phyloP scores from a whole-genome alignment of 1,140 invertebrate genomes.

The Araneus ventricosus region DNA sequence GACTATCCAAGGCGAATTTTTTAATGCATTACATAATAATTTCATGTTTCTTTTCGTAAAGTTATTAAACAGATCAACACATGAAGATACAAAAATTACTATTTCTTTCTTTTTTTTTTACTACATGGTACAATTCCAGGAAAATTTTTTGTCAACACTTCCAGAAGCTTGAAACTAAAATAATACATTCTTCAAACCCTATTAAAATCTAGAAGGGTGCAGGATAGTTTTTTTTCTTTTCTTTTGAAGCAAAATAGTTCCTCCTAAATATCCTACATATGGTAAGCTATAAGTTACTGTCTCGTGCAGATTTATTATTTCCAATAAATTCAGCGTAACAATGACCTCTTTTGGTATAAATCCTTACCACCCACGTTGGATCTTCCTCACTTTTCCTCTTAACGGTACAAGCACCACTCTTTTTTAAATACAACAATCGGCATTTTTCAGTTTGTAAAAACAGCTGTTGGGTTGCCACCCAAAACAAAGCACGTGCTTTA shows the following conservation, averaged over 20 bases:
- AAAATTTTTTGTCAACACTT: no score
- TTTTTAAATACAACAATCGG: slow-evolving; percentile 19
- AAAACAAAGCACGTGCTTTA: slow-evolving; percentile 37
- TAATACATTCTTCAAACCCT: no score
- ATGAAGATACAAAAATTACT: no score
- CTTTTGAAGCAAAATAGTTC: not conserved
- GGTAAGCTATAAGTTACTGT: not conserved
- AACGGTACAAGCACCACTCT: not conserved
- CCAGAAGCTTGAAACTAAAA: no score
- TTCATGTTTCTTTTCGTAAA: no score
- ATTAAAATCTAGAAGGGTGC: no score
- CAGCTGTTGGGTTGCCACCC: slow-evolving; percentile 32
- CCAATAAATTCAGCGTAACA: slow-evolving; percentile 1
- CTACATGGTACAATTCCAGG: no score
- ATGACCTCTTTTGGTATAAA: not conserved
- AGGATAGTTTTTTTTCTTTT: not conserved
- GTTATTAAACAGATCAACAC: no score
- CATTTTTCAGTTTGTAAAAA: slow-evolving; percentile 25
- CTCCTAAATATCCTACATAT: not conserved
- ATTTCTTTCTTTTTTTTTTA: no score
- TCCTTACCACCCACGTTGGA: slow-evolving; percentile 31
- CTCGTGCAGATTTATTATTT: not conserved
- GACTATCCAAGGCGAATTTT: no score
- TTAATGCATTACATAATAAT: no score
- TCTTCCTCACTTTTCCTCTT: not conserved